Percentiles rank a stretch among this genome's conserved stretches.
phyloP scores from a whole-genome alignment of 2,797 vertebrate species.

The Oryzias dopingdopingensis region DNA sequence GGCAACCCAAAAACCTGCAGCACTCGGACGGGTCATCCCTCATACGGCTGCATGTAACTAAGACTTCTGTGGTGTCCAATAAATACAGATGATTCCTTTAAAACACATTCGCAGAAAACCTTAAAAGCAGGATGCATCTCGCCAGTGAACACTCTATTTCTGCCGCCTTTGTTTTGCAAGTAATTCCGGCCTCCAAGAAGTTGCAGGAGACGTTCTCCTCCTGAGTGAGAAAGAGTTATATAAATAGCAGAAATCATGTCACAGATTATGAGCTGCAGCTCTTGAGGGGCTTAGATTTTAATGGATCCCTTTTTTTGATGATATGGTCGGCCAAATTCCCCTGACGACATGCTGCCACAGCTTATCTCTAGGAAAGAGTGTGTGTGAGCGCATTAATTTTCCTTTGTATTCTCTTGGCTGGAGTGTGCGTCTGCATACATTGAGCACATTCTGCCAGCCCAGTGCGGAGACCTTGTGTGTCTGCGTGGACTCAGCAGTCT shows the following conservation, averaged over 20 bases:
- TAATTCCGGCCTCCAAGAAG: constrained; percentile 29
- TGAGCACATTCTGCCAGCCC: constrained; percentile 68
- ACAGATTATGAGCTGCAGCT: constrained; percentile 40
- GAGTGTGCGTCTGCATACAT: constrained; percentile 77
- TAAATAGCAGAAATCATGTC: constrained; percentile 40
- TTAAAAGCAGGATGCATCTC: constrained; percentile 19
- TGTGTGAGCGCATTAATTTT: constrained; percentile 75
- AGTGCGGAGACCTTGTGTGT: constrained; percentile 64
- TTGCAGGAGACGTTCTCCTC: constrained; percentile 5
- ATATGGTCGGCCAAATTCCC: constrained; percentile 58
- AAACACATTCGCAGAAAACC: constrained; percentile 32
- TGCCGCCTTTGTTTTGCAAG: constrained; percentile 40
- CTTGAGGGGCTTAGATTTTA: constrained; percentile 54
- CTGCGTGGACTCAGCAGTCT: constrained; percentile 29
- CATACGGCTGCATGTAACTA: no score
- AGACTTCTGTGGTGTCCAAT: no score
- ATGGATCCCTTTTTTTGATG: constrained; percentile 59
- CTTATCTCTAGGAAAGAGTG: constrained; percentile 66
- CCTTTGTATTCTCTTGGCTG: constrained; percentile 58
- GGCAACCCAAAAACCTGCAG: no score
- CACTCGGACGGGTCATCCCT: no score
- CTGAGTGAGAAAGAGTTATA: constrained; percentile 13
- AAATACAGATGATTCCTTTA: constrained; percentile 18
- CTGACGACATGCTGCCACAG: constrained; percentile 50
- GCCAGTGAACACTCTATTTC: constrained; percentile 20